Base-by-base conservation (phyloP, 2,797 vertebrate species). In the Dallia pectoralis region DNA sequence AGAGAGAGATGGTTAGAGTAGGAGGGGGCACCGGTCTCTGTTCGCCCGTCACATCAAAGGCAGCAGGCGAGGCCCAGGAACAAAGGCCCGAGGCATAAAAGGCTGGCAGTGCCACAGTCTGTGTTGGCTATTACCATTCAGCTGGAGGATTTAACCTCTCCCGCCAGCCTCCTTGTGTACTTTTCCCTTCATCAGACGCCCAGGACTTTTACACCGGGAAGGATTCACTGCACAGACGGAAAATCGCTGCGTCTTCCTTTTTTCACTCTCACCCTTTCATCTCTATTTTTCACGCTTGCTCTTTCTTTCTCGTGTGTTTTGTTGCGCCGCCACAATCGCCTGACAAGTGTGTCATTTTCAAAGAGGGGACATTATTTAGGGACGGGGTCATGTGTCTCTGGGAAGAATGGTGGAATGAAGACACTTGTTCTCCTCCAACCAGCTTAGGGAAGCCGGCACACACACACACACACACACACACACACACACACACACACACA, bases 41-140 rank as follows among this genome's bases (percentile, higher is more conserved):
- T 85, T 84, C 73, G 80, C 76, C 79, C 90, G 91, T 92, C 90
- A 94, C 94, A 93, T 95, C 94, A 95, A 95, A 95, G 94, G 89
- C 86, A 67, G 87, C 86, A 84, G 89, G 85, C 73, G 83, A 90
- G 88, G 85, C 88, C 91, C 81, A 90, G 90, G 93, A 94, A 94
- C 91, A 94, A 94, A 93, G 91, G 64, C 80, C 87, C 66, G 69
- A 79, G 86, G 89, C 88, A 89, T 92, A 91, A 94, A 92, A 92
- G 90, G 25, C 16, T 1, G 15, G 87, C 90, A 91, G 85, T 82
- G 77, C n/a, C n/a, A 81, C 86, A 90, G 84, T 90, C 88, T 80
- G 69, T 85, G 86, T 91, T 89, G 91, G 84, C 83, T 87, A 88
- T 89, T 84, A 82, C 87, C 84, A 85, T 92, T 91, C 86, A 74